These are phyloP conservation scores for Campoletis raptor DNA, from an alignment of 2,888 invertebrate genomes.

Conservation along the genomic window DNA sequence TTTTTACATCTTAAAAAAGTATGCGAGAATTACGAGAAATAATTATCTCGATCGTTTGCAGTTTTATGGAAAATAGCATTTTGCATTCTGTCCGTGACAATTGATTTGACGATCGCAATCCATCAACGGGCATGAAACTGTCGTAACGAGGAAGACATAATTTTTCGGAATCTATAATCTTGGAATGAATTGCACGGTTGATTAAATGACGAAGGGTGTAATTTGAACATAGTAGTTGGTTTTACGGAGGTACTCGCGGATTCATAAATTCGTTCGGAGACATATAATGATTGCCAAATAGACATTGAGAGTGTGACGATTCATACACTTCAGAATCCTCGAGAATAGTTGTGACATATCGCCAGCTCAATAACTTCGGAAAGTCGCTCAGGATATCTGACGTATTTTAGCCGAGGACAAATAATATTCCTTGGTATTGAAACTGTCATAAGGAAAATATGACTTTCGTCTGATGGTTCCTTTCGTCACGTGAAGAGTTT, in stretches of 20 bases:
- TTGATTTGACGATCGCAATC: background rate
- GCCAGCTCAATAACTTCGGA: background rate
- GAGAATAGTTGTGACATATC: background rate
- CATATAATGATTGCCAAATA: background rate
- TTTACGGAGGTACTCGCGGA: background rate
- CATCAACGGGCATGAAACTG: background rate
- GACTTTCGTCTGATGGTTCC: background rate
- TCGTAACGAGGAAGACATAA: background rate
- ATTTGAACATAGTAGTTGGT: background rate
- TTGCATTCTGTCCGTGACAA: background rate
- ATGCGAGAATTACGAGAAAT: background rate
- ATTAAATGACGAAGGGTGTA: background rate
- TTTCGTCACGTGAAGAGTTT: background rate
- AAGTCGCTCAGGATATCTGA: background rate
- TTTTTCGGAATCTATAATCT: background rate
- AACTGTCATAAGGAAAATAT: background rate
- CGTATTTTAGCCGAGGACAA: background rate
- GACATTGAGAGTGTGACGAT: background rate
- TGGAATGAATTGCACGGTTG: background rate
- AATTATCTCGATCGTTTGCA: constrained; percentile 8
- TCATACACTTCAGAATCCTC: background rate
- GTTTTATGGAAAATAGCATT: constrained; percentile 14
- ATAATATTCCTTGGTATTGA: constrained; percentile 7
- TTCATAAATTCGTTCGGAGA: background rate
- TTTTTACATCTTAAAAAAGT: background rate